Conservation (phyloP, 1,140 invertebrate species). For the Luehdorfia chinensis region DNA sequence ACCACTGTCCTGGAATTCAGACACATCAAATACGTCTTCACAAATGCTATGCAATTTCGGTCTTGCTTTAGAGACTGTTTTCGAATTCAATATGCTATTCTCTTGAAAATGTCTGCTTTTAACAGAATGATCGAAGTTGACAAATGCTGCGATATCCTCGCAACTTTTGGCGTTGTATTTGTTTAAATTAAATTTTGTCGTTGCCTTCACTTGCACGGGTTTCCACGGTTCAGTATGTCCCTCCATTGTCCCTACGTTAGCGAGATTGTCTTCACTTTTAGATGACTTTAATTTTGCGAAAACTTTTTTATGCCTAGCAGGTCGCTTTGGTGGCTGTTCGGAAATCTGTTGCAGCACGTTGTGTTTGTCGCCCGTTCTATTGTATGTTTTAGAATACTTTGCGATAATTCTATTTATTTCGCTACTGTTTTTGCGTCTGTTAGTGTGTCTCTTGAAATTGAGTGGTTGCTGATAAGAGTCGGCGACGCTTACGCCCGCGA, state of each 20-base stretch:
- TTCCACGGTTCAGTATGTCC: constrained; percentile 34
- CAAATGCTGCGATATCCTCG: constrained; percentile 64
- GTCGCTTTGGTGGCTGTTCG: constrained; percentile 45
- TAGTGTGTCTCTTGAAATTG: constrained; percentile 68
- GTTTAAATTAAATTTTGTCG: constrained; percentile 33
- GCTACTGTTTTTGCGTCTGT: constrained; percentile 71
- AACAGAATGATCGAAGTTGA: constrained; percentile 44
- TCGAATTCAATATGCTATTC: constrained; percentile 63
- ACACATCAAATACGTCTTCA: constrained; percentile 40
- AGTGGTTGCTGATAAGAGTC: constrained; percentile 71
- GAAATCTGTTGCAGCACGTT: constrained; percentile 27
- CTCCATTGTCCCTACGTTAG: constrained; percentile 49
- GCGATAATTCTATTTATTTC: constrained; percentile 75
- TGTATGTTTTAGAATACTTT: constrained; percentile 65
- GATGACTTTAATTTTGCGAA: constrained; percentile 47
- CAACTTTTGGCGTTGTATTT: constrained; percentile 66
- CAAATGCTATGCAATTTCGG: constrained; percentile 51
- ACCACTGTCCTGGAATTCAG: constrained; percentile 52
- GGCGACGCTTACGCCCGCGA: constrained; percentile 58
- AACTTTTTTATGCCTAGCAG: constrained; percentile 50
- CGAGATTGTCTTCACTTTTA: constrained; percentile 62
- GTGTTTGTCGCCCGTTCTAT: constrained; percentile 51
- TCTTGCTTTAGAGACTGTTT: constrained; percentile 30
- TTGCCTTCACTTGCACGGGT: constrained; percentile 21
- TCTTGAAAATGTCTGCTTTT: constrained; percentile 63